phyloP scores from a whole-genome alignment of 2,888 invertebrate genomes.

The Druceiella hillmani region DNA sequence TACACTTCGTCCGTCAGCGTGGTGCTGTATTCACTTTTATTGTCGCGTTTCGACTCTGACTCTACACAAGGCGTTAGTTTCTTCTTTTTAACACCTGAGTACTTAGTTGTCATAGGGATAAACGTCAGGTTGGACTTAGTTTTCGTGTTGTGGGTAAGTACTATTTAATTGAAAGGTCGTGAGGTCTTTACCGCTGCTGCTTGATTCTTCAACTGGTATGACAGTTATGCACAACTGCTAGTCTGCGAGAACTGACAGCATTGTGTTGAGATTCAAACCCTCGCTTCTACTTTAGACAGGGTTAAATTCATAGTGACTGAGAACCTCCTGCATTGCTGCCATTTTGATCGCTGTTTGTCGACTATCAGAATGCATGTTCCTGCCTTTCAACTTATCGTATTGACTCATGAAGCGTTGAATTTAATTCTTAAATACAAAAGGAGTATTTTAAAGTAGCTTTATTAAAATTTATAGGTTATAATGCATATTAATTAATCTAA shows the following conservation, averaged over 20 bases:
- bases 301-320: conserved; percentile 51
- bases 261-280: conserved; percentile 43
- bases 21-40: too few species aligned
- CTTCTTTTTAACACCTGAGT: too few species aligned
- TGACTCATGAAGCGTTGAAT: conserved; percentile 75
- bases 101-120: too few species aligned
- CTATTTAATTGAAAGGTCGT: too few species aligned
- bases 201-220: conserved; percentile 47
- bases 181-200: conserved; percentile 45
- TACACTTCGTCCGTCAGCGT: too few species aligned
- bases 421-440: conserved; percentile 58
- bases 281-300: conserved; percentile 40
- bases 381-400: conserved; percentile 73
- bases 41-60: too few species aligned
- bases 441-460: neutral
- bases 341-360: conserved; percentile 69
- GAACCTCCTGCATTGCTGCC: conserved; percentile 77
- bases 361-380: conserved; percentile 69
- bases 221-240: conserved; percentile 46
- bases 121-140: too few species aligned
- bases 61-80: too few species aligned
- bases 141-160: too few species aligned
- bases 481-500: too few species aligned
- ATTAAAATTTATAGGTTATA: too few species aligned
- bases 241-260: conserved; percentile 50